phyloP scores from a whole-genome alignment of 2,113 vertebrate species.

The Pituophis catenifer region DNA sequence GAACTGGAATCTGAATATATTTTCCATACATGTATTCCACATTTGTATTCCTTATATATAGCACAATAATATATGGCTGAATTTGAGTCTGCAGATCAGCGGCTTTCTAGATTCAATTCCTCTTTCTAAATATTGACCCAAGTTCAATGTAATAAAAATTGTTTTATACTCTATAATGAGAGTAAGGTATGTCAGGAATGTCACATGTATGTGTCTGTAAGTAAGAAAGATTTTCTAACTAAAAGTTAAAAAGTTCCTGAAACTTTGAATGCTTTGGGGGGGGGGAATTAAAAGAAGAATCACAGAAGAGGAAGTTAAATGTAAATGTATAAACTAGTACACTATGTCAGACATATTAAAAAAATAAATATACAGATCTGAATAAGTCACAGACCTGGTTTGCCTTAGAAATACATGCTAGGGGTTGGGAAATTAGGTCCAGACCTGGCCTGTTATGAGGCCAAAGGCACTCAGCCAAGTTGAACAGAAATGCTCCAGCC shows the following conservation, averaged over 20 bases:
- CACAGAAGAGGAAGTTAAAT: background rate
- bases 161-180: background rate
- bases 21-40: background rate
- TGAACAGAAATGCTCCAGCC: background rate
- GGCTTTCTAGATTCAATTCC: background rate
- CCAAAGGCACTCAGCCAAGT: background rate
- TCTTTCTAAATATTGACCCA: background rate
- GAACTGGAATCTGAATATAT: background rate
- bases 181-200: background rate
- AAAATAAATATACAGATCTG: background rate
- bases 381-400: background rate
- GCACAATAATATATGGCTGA: background rate
- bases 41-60: background rate
- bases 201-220: background rate
- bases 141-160: background rate
- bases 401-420: background rate
- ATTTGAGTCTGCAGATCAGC: background rate
- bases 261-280: background rate
- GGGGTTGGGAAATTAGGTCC: background rate
- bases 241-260: background rate
- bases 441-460: background rate
- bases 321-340: background rate
- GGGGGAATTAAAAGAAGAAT: background rate
- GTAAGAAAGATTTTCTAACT: conserved; percentile 18
- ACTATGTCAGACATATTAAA: background rate